These are phyloP conservation scores for Brachionus angularis DNA, from an alignment of 1,140 invertebrate genomes.

Conservation along the genomic window DNA sequence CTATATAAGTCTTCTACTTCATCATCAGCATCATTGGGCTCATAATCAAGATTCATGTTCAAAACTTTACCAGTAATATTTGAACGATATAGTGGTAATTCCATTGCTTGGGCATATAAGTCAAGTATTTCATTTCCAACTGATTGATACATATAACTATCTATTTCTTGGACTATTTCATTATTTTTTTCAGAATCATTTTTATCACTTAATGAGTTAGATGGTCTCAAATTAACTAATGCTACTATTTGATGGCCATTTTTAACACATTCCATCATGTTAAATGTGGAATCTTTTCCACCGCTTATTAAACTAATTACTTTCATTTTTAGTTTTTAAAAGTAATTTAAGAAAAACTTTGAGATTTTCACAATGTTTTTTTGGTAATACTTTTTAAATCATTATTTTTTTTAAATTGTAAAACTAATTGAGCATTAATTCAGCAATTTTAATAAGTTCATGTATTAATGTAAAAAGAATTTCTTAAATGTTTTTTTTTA, in stretches of 20 bases:
- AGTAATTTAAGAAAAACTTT: too few relatives aligned
- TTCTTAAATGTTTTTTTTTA: too few relatives aligned
- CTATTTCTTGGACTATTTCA: slow-evolving; percentile 74
- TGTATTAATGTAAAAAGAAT: too few relatives aligned
- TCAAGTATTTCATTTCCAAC: slow-evolving; percentile 91
- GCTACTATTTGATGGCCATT: slow-evolving; percentile 93
- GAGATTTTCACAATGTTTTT: too few relatives aligned
- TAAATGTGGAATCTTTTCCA: slow-evolving; percentile 98
- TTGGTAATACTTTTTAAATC: too few relatives aligned
- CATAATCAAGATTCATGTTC: slow-evolving; percentile 75
- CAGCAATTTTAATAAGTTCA: too few relatives aligned
- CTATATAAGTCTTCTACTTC: slow-evolving; percentile 97
- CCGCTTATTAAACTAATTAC: slow-evolving; percentile 65
- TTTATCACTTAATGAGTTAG: slow-evolving; percentile 68
- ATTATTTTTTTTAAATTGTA: too few relatives aligned
- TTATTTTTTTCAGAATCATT: neutral
- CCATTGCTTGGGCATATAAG: slow-evolving; percentile 85
- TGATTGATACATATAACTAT: slow-evolving; percentile 99
- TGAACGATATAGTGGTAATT: slow-evolving; percentile 76
- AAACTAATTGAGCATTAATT: too few relatives aligned
- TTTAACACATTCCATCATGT: slow-evolving; percentile 93
- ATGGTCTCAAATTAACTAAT: slow-evolving; percentile 86
- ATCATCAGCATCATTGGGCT: slow-evolving; percentile 73
- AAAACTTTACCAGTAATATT: slow-evolving; percentile 74
- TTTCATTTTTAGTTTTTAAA: slow-evolving; percentile 44